Conservation (phyloP, 2,113 vertebrate genomes). For the Arvicanthis niloticus region DNA sequence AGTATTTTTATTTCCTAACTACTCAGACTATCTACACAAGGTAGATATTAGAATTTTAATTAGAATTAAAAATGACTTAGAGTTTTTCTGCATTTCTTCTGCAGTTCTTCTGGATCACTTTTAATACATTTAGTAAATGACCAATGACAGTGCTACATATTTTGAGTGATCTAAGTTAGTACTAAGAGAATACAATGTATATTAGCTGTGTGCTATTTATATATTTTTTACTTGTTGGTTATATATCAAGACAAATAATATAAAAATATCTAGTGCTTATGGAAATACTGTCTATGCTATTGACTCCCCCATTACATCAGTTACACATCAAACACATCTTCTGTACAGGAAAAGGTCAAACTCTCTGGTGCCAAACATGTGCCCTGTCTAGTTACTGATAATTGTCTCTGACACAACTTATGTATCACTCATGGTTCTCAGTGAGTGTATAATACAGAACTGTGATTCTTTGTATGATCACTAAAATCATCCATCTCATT, state of each 20-base stretch:
- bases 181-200: neutral
- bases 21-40: neutral
- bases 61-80: slow-evolving; percentile 42
- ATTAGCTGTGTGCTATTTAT: slow-evolving; percentile 33
- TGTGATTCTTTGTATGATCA: neutral
- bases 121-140: neutral
- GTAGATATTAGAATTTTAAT: neutral
- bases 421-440: neutral
- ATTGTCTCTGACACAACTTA: neutral
- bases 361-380: neutral
- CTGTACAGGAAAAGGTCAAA: neutral
- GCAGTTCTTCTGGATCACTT: slow-evolving; percentile 13
- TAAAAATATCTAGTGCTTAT: slow-evolving; percentile 51
- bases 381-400: neutral
- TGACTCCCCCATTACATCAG: neutral
- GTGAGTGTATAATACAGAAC: neutral
- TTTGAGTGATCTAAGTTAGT: slow-evolving; percentile 18
- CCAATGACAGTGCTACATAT: neutral
- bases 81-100: neutral
- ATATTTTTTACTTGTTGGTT: neutral
- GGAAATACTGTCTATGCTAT: neutral
- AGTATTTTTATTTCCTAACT: slow-evolving; percentile 25
- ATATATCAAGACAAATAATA: neutral
- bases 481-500: neutral
- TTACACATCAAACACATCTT: neutral